Percentiles rank a stretch among this genome's conserved stretches.
Conservation (phyloP, 1,140 invertebrate species). For the Drosophila oshimai region DNA sequence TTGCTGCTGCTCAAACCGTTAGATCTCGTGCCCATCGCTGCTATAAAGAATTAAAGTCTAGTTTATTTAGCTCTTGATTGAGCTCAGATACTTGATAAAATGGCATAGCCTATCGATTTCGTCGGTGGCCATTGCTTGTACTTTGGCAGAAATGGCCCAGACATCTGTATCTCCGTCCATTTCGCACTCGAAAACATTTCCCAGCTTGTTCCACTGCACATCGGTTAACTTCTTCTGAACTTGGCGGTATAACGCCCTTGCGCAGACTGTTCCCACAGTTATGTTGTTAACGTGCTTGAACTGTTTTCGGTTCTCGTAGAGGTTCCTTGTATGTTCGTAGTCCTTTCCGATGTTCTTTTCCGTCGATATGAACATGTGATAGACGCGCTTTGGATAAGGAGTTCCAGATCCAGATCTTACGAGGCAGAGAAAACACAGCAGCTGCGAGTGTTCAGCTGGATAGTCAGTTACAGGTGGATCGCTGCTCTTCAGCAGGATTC, state of each 20-base stretch:
- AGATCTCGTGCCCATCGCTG: too few species aligned
- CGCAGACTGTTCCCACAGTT: constrained; percentile 8
- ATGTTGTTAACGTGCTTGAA: constrained; percentile 10
- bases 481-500: constrained; percentile 12
- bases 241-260: constrained; percentile 1
- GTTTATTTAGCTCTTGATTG: not conserved
- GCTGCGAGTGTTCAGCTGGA: not conserved
- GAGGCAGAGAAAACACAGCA: constrained; percentile 28
- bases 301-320: constrained; percentile 30
- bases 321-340: not conserved
- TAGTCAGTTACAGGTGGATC: not conserved
- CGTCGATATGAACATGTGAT: constrained; percentile 30
- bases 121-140: not conserved
- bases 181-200: constrained; percentile 36
- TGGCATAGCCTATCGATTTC: constrained; percentile 15
- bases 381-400: not conserved
- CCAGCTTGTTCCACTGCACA: constrained; percentile 30
- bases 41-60: constrained; percentile 14
- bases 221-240: constrained; percentile 18
- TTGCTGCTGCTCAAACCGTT: too few species aligned
- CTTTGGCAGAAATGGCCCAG: not conserved
- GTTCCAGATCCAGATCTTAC: too few species aligned
- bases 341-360: not conserved
- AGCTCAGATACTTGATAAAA: constrained; percentile 31
- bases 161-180: not conserved